Evolutionary conservation across 2,797 vertebrate genomes (phyloP).

Genomic region (Sphenodon punctatus): DNA sequence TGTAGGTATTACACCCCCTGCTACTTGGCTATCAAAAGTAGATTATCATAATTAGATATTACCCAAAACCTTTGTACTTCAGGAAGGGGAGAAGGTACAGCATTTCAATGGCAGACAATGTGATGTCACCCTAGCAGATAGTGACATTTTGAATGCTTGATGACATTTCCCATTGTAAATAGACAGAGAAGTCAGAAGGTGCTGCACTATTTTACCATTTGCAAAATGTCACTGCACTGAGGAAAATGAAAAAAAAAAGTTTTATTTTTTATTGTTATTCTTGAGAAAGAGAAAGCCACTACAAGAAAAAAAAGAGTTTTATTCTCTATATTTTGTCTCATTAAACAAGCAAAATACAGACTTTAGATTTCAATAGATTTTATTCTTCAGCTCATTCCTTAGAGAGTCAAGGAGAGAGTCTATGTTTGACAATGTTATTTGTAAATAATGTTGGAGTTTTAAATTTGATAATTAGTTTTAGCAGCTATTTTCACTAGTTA

Average conservation of each 20-base stretch:
- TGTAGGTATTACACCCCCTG: constrained; percentile 26
- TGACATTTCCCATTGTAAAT: constrained; percentile 74
- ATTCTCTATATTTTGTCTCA: neutral
- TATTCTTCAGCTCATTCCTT: no score
- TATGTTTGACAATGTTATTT: no score
- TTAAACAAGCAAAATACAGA: no score
- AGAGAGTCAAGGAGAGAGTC: no score
- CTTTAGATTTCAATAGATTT: no score
- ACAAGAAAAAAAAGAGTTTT: neutral
- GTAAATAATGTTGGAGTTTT: no score
- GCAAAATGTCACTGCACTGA: constrained; percentile 68
- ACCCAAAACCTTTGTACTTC: constrained; percentile 23
- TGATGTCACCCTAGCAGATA: constrained; percentile 62
- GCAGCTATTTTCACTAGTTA: neutral
- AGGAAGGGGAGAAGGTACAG: constrained; percentile 18
- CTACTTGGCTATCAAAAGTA: constrained; percentile 45
- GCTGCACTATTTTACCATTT: constrained; percentile 63
- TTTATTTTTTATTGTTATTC: constrained; percentile 36
- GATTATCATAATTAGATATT: constrained; percentile 58
- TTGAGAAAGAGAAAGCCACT: constrained; percentile 37
- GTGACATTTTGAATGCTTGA: constrained; percentile 75
- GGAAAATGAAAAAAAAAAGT: constrained; percentile 43
- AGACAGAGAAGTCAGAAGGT: constrained; percentile 62
- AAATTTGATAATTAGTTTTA: neutral
- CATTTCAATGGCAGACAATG: neutral